A percentile compares a stretch with the other conserved stretches of the same genome.
phyloP scores from a whole-genome alignment of 1,140 invertebrate species.

The Ptiloglossa arizonensis region DNA sequence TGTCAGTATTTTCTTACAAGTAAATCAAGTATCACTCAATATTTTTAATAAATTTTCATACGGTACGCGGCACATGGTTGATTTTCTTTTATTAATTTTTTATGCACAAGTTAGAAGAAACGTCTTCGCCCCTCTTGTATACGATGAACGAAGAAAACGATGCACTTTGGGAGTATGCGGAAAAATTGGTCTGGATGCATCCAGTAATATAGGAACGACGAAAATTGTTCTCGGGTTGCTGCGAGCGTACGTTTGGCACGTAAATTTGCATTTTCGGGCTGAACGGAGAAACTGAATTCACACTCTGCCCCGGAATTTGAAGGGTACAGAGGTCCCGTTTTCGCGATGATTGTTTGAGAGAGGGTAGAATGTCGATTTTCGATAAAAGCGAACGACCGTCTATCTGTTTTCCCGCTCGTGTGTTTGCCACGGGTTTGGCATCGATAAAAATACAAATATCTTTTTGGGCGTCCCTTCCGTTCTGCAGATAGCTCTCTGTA shows the following conservation, averaged over 20 bases:
- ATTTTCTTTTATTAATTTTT: too few relatives aligned
- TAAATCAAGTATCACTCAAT: too few relatives aligned
- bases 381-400: slow-evolving; percentile 9
- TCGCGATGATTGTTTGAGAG: slow-evolving; percentile 15
- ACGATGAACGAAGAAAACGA: background rate
- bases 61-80: too few relatives aligned
- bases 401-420: slow-evolving; percentile 14
- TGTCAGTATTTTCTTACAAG: too few relatives aligned
- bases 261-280: slow-evolving; percentile 20
- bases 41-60: too few relatives aligned
- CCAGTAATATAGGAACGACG: background rate
- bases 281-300: slow-evolving; percentile 4
- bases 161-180: background rate
- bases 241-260: background rate
- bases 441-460: background rate
- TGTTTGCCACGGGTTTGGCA: too few relatives aligned
- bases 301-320: slow-evolving; percentile 1
- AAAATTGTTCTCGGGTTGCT: background rate
- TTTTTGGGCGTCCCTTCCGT: too few relatives aligned
- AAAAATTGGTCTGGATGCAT: background rate
- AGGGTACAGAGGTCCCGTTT: background rate
- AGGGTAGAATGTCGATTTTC: slow-evolving; percentile 21
- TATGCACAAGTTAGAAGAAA: too few relatives aligned
- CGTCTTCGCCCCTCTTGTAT: too few relatives aligned
- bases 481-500: background rate